phyloP scores from a whole-genome alignment of 1,140 invertebrate species.

The Diachasmimorpha longicaudata region DNA sequence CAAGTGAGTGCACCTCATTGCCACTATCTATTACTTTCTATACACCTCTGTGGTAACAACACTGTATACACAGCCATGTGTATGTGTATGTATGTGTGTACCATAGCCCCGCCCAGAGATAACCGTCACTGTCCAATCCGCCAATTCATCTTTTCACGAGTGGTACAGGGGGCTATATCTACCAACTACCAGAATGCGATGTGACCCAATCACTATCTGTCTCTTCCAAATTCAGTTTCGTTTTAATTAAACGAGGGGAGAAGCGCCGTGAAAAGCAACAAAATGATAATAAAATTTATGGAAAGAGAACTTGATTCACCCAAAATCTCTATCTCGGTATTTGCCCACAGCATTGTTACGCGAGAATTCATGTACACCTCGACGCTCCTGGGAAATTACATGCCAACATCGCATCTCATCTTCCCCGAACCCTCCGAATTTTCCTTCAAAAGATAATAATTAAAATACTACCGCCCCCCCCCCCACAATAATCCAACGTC shows the following conservation, averaged over 20 bases:
- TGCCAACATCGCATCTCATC: background rate
- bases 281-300: background rate
- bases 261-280: background rate
- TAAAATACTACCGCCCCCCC: background rate
- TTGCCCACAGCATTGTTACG: background rate
- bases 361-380: constrained; percentile 14
- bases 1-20: background rate
- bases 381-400: constrained; percentile 30
- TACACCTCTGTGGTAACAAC: background rate
- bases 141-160: constrained; percentile 1
- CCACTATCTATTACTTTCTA: background rate
- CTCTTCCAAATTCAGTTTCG: background rate
- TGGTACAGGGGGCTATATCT: background rate
- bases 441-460: background rate
- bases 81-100: background rate
- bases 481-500: background rate
- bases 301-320: background rate
- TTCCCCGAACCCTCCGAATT: background rate
- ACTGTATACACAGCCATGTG: background rate
- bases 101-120: background rate
- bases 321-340: background rate
- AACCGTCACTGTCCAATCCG: constrained; percentile 4
- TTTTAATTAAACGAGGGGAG: background rate
- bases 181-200: background rate
- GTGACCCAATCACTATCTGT: constrained; percentile 19